Evolutionary conservation across 2,888 invertebrate genomes (phyloP), one percentile per base, ranked within the genome.

Genomic region (Exephanes ischioxanthus): DNA sequence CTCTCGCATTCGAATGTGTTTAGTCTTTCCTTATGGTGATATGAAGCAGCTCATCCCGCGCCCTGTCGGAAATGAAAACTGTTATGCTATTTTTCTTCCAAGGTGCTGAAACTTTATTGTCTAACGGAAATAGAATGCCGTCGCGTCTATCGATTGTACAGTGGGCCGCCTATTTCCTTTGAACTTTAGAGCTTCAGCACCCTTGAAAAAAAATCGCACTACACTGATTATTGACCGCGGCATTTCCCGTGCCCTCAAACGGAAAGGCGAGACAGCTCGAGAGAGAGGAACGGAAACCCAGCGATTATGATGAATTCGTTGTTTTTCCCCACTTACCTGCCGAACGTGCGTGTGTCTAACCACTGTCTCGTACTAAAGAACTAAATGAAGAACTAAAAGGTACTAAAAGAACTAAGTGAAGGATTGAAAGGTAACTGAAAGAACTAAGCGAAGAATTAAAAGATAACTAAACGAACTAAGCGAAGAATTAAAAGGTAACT

Each of bases 261-360:
- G 33, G 33, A 33, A 33, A n/a, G 1, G 9, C 22, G 41, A 37
- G 9, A 3, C 30, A 16, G 61, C 16, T 30, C 22, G 33, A 63
- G 11, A 19, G 45, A 67, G 11, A 14, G 9, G 11, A 51, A 16
- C 7, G 37, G 63, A 71, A 33, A 51, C 66, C 14, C 16, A 48
- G 66, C 2, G 53, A 51, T 19, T 19, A 48, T 19, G 22, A 80
- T 73, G 14, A 73, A 80, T 80, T 41, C 41, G 45, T 73, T 73
- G 53, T 76, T 68, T 81, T 70, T 63, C 37, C 26, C 5, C 61
- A 51, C 37, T 76, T 63, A 55, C 61, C 48, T 41, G 22, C 6
- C 61, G 30, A 61, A 51, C 48, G 51, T 41, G 2, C 45, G n/a
- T 45, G 19, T n/a, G 48, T 37, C 6, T 71, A 71, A 16, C 30